Evolutionary conservation across 1,140 invertebrate genomes (phyloP).

Genomic region (Drosophila cardini): DNA sequence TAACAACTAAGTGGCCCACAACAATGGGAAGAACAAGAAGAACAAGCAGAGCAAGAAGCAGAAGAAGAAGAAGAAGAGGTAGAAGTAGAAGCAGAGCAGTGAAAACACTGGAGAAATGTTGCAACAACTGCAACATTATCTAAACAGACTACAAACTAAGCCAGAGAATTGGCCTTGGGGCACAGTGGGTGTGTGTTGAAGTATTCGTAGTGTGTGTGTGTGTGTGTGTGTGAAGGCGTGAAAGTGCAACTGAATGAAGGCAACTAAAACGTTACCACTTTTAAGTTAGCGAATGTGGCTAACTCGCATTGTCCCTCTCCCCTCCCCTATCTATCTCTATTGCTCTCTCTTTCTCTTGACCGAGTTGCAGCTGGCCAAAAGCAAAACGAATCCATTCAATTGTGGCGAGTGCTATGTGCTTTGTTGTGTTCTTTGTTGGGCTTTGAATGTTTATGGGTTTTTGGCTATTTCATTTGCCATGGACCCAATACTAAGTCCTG

Average conservation of each 20-base stretch:
- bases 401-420: not conserved
- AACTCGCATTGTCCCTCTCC: not conserved
- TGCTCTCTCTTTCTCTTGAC: constrained; percentile 26
- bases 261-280: constrained; percentile 24
- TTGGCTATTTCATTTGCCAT: constrained; percentile 21
- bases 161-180: constrained; percentile 4
- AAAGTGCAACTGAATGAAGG: constrained; percentile 45
- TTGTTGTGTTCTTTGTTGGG: not conserved
- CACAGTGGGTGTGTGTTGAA: not conserved
- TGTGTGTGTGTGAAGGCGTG: constrained; percentile 28
- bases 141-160: constrained; percentile 65
- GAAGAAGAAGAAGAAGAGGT: constrained; percentile 55
- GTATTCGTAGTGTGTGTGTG: not conserved
- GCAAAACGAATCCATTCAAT: constrained; percentile 34
- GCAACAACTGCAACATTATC: constrained; percentile 66
- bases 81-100: constrained; percentile 41
- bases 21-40: constrained; percentile 9
- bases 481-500: constrained; percentile 17
- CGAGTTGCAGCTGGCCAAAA: constrained; percentile 42
- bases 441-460: constrained; percentile 34
- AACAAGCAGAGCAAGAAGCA: constrained; percentile 6
- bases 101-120: constrained; percentile 25
- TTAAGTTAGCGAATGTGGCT: constrained; percentile 4
- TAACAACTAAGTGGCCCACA: constrained; percentile 51
- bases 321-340: not conserved